Evolutionary conservation across 2,113 vertebrate species (phyloP).

Genomic region (Plecturocebus donacophilus): DNA sequence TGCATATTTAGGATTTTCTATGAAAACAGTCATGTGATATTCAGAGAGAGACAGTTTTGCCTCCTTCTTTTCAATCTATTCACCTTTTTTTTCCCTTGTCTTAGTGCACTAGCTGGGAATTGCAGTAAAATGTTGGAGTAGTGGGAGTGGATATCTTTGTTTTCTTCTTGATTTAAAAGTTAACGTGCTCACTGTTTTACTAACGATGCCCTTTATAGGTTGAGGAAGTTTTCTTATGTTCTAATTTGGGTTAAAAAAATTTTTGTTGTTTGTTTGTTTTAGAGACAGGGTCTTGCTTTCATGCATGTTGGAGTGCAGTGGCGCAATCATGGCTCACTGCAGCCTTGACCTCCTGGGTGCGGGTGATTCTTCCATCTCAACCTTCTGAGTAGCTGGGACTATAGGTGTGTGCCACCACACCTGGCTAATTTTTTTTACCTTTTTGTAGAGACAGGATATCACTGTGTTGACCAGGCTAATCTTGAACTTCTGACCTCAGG

Average conservation of each 20-base stretch:
- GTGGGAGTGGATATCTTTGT: not conserved
- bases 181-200: not conserved
- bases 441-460: too few species aligned
- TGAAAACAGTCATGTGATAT: not conserved
- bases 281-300: too few species aligned
- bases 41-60: not conserved
- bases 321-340: too few species aligned
- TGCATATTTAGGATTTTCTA: conserved; percentile 13
- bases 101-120: not conserved
- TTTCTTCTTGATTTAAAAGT: not conserved
- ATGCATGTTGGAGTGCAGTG: too few species aligned
- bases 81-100: not conserved
- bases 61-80: not conserved
- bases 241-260: not conserved
- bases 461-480: too few species aligned
- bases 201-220: not conserved
- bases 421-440: too few species aligned
- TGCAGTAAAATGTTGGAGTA: not conserved
- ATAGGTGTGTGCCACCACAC: too few species aligned
- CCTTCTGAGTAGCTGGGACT: too few species aligned
- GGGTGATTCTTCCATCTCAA: too few species aligned
- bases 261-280: too few species aligned
- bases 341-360: too few species aligned
- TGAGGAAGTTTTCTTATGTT: conserved; percentile 5
- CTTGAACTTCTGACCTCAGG: too few species aligned